Conservation (phyloP, 1,140 invertebrate genomes). For the Orchesella cincta region DNA sequence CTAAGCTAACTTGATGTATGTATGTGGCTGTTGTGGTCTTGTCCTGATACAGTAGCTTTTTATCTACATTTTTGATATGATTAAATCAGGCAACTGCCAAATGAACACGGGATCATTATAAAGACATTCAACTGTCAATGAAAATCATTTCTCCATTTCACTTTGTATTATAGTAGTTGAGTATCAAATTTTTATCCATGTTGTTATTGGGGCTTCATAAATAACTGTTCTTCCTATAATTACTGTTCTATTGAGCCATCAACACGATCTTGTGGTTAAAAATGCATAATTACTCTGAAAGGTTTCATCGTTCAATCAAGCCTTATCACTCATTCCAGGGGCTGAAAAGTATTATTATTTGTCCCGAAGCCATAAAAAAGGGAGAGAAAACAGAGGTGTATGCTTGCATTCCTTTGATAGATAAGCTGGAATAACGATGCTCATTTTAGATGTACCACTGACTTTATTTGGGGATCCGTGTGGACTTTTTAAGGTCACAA, state of each 20-base stretch:
- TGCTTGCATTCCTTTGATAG: background rate
- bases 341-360: background rate
- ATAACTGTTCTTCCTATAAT: slow-evolving; percentile 18
- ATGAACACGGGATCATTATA: slow-evolving; percentile 17
- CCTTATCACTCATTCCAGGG: slow-evolving; percentile 23
- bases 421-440: too few species aligned
- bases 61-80: slow-evolving; percentile 13
- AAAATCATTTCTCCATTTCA: background rate
- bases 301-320: slow-evolving; percentile 26
- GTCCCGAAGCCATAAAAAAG: background rate
- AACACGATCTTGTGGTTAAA: slow-evolving; percentile 18
- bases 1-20: background rate
- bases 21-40: background rate
- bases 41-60: slow-evolving; percentile 16
- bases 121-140: slow-evolving; percentile 26
- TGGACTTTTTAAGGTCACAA: background rate
- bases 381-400: background rate
- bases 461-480: background rate
- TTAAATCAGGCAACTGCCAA: slow-evolving; percentile 24
- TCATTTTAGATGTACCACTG: too few species aligned
- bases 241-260: slow-evolving; percentile 20
- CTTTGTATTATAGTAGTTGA: background rate
- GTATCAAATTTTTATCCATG: background rate
- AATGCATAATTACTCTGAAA: slow-evolving; percentile 3
- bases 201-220: background rate